These are phyloP conservation scores for Watsonalla cultraria DNA, from an alignment of 2,888 invertebrate species.

Conservation along the genomic window DNA sequence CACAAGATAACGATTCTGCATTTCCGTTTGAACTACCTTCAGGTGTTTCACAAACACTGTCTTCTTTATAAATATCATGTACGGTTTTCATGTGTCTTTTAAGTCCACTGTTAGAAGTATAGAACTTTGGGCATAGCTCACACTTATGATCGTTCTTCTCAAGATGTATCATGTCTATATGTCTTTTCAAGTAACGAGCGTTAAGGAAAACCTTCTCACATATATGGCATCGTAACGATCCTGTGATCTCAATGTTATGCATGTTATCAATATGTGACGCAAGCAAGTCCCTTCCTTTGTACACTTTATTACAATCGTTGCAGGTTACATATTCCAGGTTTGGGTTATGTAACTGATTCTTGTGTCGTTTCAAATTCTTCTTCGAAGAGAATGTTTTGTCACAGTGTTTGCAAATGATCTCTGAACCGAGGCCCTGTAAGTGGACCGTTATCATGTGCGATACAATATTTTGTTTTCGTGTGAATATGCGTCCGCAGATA, in stretches of 20 bases:
- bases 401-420: conserved; percentile 45
- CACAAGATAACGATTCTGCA: conserved; percentile 21
- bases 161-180: conserved; percentile 52
- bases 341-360: conserved; percentile 51
- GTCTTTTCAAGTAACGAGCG: conserved; percentile 49
- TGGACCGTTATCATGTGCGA: conserved; percentile 63
- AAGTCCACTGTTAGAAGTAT: conserved; percentile 55
- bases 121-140: conserved; percentile 54
- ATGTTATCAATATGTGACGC: conserved; percentile 46
- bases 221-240: conserved; percentile 35
- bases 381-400: conserved; percentile 49
- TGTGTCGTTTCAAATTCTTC: conserved; percentile 52
- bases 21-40: background rate
- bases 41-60: conserved; percentile 2
- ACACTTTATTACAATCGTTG: conserved; percentile 45
- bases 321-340: conserved; percentile 46
- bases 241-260: conserved; percentile 29
- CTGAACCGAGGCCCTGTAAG: conserved; percentile 36
- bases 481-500: conserved; percentile 55
- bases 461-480: conserved; percentile 57
- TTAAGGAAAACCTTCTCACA: conserved; percentile 54
- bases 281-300: conserved; percentile 45
- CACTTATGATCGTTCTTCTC: conserved; percentile 47
- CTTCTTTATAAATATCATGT: conserved; percentile 32
- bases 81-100: conserved; percentile 38